These are phyloP conservation scores for Cassiopea andromeda DNA, from an alignment of 30 jellyfish, hydroid and myxozoan genomes.

Conservation along the genomic window DNA sequence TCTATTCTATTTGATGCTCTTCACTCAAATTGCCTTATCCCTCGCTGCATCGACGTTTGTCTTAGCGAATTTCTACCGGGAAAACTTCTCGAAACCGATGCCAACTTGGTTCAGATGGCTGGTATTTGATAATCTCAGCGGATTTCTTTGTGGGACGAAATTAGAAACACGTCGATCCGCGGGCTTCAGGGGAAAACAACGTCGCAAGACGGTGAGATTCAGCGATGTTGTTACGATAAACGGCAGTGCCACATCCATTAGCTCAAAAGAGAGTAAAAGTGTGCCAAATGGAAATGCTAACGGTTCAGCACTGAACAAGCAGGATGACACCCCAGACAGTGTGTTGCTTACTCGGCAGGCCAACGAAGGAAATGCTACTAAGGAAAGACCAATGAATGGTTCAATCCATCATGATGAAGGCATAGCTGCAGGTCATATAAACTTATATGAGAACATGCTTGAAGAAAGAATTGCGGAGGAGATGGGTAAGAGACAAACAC, in stretches of 20 bases:
- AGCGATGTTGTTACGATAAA: slow-evolving; percentile 66
- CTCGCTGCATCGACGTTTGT: slow-evolving; percentile 76
- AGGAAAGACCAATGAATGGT: slow-evolving; percentile 4
- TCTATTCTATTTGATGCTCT: slow-evolving; percentile 58
- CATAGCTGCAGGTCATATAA: not conserved
- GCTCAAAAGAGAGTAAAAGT: slow-evolving; percentile 1
- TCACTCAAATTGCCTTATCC: slow-evolving; percentile 70
- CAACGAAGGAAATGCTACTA: not conserved
- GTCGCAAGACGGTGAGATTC: slow-evolving; percentile 70
- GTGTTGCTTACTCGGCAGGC: not conserved
- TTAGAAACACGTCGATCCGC: not conserved
- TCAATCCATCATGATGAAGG: not conserved
- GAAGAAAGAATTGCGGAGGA: slow-evolving; percentile 14
- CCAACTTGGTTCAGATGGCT: slow-evolving; percentile 74
- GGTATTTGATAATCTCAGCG: slow-evolving; percentile 55
- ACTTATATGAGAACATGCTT: slow-evolving; percentile 20
- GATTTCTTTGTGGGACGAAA: slow-evolving; percentile 56
- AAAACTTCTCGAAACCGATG: slow-evolving; percentile 66
- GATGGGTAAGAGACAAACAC: slow-evolving; percentile 35
- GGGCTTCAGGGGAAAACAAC: slow-evolving; percentile 12
- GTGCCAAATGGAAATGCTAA: slow-evolving; percentile 28
- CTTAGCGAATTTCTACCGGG: slow-evolving; percentile 61
- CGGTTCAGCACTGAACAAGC: not conserved
- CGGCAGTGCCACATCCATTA: slow-evolving; percentile 58
- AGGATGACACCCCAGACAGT: not conserved